A percentile compares a stretch with the other conserved stretches of the same genome.
Conservation (phyloP, 2,113 vertebrate species). For the Burhinus bistriatus region DNA sequence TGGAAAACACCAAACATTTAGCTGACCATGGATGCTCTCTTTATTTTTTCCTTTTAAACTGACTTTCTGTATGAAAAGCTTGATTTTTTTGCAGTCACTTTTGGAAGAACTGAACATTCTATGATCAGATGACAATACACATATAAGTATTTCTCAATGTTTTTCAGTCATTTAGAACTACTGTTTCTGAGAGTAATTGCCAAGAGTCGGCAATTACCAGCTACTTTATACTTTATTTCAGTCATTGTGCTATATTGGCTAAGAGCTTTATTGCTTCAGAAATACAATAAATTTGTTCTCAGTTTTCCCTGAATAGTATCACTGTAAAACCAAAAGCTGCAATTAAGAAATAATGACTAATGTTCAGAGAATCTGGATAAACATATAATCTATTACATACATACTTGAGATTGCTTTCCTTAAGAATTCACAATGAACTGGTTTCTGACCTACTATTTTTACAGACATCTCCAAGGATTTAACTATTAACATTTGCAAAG, state of each 20-base stretch:
- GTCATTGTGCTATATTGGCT: too few relatives aligned
- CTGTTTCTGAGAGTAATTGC: not conserved
- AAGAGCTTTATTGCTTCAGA: not conserved
- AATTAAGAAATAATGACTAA: not conserved
- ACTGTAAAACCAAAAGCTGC: not conserved
- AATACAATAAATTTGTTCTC: not conserved
- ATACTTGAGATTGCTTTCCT: not conserved
- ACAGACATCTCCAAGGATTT: not conserved
- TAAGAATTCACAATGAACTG: not conserved
- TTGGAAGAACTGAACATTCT: not conserved
- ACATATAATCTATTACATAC: not conserved
- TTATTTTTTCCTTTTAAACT: not conserved
- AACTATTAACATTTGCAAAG: not conserved
- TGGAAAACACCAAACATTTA: not conserved
- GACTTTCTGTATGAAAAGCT: not conserved
- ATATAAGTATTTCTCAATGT: not conserved
- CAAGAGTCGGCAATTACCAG: not conserved
- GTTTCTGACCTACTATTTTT: not conserved
- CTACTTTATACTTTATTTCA: not conserved
- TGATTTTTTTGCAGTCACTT: not conserved
- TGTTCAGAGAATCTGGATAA: not conserved
- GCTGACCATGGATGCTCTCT: accelerated
- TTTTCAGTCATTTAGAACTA: not conserved
- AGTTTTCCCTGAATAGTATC: not conserved
- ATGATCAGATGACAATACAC: not conserved